phyloP scores from a whole-genome alignment of 2,113 vertebrate genomes.

The Nothobranchius furzeri region DNA sequence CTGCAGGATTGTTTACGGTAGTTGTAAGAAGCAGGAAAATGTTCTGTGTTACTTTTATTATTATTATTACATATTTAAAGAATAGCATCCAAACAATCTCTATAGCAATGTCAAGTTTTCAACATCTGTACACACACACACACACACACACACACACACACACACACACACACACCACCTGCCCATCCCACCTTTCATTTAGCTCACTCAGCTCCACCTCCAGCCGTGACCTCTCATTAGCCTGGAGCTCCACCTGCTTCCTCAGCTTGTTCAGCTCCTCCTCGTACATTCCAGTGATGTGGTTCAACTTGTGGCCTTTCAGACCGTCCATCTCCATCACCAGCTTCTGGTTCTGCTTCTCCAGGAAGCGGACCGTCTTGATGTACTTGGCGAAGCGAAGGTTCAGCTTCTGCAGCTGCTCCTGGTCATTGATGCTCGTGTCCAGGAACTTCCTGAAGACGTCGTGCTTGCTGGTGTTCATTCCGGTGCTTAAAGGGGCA shows the following conservation, averaged over 20 bases:
- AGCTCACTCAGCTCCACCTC: slow-evolving; percentile 91
- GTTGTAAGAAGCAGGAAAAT: no score
- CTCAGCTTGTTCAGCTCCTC: slow-evolving; percentile 91
- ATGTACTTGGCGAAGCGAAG: slow-evolving; percentile 96
- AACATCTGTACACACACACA: not conserved
- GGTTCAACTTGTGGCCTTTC: slow-evolving; percentile 89
- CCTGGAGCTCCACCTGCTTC: slow-evolving; percentile 87
- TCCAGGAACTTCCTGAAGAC: slow-evolving; percentile 64
- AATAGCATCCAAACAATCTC: no score
- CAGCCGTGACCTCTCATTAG: slow-evolving; percentile 86
- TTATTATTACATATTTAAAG: no score
- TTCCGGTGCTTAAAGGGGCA: no score
- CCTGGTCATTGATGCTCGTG: slow-evolving; percentile 94
- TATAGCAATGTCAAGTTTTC: no score
- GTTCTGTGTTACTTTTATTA: no score
- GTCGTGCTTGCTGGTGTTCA: no score
- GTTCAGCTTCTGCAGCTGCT: slow-evolving; percentile 92
- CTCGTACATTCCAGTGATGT: slow-evolving; percentile 88
- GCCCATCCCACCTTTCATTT: slow-evolving; percentile 86
- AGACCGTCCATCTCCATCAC: slow-evolving; percentile 88
- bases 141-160: not conserved
- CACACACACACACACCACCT: no score
- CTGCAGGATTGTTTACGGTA: no score
- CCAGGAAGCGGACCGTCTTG: slow-evolving; percentile 94
- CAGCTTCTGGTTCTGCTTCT: slow-evolving; percentile 91